phyloP scores from a whole-genome alignment of 2,113 vertebrate genomes.

The Pedetes capensis region DNA sequence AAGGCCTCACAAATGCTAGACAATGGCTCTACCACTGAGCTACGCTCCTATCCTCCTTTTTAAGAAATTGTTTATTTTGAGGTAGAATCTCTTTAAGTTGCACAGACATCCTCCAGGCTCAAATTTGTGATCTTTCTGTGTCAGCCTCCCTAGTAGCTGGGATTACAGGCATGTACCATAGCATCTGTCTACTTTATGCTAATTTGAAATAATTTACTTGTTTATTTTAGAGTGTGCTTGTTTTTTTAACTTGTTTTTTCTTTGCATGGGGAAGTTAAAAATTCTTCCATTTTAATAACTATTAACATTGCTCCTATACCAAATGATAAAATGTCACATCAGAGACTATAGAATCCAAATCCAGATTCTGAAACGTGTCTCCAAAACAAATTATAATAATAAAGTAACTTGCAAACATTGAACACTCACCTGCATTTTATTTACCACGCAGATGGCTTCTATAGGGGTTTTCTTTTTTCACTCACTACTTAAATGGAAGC shows the following conservation, averaged over 20 bases:
- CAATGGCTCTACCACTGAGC: too few relatives aligned
- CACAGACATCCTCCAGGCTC: too few relatives aligned
- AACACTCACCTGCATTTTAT: not conserved
- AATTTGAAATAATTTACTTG: not conserved
- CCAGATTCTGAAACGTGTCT: not conserved
- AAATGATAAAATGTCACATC: not conserved
- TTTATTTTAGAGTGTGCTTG: not conserved
- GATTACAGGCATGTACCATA: too few relatives aligned
- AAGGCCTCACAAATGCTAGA: too few relatives aligned
- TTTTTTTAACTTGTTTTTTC: not conserved
- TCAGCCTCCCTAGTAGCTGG: too few relatives aligned
- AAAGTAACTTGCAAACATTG: not conserved
- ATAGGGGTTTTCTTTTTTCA: not conserved
- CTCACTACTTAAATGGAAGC: not conserved
- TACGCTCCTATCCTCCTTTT: too few relatives aligned
- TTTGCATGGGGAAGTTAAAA: not conserved
- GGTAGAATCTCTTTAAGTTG: too few relatives aligned
- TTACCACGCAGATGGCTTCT: not conserved
- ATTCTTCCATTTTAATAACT: not conserved
- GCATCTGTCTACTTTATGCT: too few relatives aligned
- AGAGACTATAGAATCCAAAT: not conserved
- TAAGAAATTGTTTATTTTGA: too few relatives aligned
- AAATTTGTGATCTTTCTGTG: too few relatives aligned
- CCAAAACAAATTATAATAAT: not conserved
- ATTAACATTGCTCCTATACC: not conserved